phyloP scores from a whole-genome alignment of 2,113 vertebrate genomes.

The Myrmecophaga tridactyla region DNA sequence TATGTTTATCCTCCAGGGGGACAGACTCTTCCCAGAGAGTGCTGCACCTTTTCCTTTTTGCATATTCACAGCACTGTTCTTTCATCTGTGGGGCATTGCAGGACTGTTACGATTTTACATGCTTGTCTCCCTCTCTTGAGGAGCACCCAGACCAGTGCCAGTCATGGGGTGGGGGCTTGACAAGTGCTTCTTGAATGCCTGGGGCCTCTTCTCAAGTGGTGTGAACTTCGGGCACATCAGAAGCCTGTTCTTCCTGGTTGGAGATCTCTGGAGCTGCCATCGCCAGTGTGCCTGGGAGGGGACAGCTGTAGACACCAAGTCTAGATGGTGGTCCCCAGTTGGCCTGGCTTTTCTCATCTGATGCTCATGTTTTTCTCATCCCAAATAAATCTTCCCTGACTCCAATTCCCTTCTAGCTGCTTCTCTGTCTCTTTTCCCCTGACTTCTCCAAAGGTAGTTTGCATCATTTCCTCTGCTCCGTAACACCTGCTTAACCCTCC shows the following conservation, averaged over 20 bases:
- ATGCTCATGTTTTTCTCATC: background rate
- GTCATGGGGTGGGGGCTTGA: background rate
- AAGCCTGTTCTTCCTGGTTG: background rate
- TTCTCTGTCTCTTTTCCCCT: background rate
- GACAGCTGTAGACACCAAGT: background rate
- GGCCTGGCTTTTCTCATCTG: background rate
- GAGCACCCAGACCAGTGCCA: accelerated
- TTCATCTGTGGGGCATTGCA: background rate
- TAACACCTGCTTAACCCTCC: background rate
- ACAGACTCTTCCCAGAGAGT: background rate
- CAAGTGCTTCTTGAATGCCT: accelerated
- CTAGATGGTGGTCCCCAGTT: background rate
- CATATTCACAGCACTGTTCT: background rate
- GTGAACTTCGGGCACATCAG: background rate
- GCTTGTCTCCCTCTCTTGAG: background rate
- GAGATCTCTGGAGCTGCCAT: background rate
- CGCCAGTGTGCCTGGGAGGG: accelerated
- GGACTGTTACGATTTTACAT: background rate
- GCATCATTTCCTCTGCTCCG: background rate
- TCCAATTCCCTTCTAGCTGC: background rate
- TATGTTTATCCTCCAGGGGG: too few relatives aligned
- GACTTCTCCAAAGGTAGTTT: background rate
- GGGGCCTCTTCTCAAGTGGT: background rate
- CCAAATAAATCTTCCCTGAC: background rate
- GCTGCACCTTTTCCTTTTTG: background rate